These are phyloP conservation scores for Doryteuthis pealeii DNA, from an alignment of 1,140 invertebrate species.

Conservation along the genomic window DNA sequence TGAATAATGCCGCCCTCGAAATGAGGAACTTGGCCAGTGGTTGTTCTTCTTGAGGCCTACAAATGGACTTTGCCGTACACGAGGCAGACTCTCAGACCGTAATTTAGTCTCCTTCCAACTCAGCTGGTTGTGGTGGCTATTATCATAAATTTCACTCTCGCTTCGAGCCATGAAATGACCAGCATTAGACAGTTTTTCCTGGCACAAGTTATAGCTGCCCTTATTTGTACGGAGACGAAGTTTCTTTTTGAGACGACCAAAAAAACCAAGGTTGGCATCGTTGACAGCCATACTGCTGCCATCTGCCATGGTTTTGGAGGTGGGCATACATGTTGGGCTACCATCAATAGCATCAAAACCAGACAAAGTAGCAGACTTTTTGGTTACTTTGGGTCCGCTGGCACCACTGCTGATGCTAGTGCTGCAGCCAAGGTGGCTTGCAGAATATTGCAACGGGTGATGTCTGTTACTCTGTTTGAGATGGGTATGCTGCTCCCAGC, in stretches of 20 bases:
- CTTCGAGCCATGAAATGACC: not conserved
- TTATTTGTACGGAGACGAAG: not conserved
- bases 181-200: not conserved
- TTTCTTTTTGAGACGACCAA: not conserved
- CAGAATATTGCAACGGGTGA: conserved; percentile 3
- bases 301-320: not conserved
- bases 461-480: not conserved
- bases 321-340: not conserved
- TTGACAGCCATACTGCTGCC: not conserved
- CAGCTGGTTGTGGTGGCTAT: not conserved
- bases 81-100: conserved; percentile 2
- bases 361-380: not conserved
- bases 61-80: not conserved
- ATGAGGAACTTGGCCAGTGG: not conserved
- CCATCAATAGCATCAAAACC: not conserved
- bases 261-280: not conserved
- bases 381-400: not conserved
- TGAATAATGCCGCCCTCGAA: not conserved
- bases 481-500: not conserved
- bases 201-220: conserved; percentile 6
- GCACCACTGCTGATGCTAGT: not conserved
- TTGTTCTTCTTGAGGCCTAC: not conserved
- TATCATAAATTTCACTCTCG: conserved; percentile 11
- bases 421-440: not conserved
- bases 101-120: not conserved